Evolutionary conservation across 2,888 invertebrate genomes (phyloP), one percentile per base, ranked within the genome.

Genomic region (Cantharis flavilabris): DNA sequence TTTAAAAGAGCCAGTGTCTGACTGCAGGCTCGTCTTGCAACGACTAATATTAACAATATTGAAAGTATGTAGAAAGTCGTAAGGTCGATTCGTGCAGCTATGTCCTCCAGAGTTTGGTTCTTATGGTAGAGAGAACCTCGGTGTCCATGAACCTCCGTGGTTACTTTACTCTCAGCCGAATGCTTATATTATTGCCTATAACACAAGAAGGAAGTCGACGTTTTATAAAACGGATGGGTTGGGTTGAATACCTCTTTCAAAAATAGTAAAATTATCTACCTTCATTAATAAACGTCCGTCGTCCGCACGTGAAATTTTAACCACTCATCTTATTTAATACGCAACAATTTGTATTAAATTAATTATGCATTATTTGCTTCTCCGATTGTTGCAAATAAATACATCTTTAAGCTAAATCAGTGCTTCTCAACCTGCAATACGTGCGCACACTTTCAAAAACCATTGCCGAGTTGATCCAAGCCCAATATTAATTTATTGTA

Each of bases 101-200:
- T 62, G 70, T 77, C 76, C 71, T 33, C 75, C 73, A 70, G 78
- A 84, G 81, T 80, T 77, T 83, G 76, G 78, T 78, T 81, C 83
- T 83, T 84, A 82, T 74, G 70, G 80, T 71, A 78, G 74, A 73
- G 76, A 80, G 76, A 81, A 81, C 75, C 79, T 79, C 73, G 81
- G 63, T 81, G 84, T 84, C 84, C 84, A 80, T 84, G 84, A 84
- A 84, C 84, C 83, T 82, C 81, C 80, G 69, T 69, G 72, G 69
- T 33, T 71, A 64, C 75, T 64, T 69, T 62, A 30, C 70, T 28
- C 75, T 49, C 62, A 70, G 71, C 62, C 75, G 70, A 49, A 70
- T 67, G 26, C 67, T 23, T 33, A 33, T 69, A 64, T 62, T 65
- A 65, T 67, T 67, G 26, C 65, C 65, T 67, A 23, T 67, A 64